Conservation (phyloP, 2,888 invertebrate genomes). For the Lathronympha strigana region DNA sequence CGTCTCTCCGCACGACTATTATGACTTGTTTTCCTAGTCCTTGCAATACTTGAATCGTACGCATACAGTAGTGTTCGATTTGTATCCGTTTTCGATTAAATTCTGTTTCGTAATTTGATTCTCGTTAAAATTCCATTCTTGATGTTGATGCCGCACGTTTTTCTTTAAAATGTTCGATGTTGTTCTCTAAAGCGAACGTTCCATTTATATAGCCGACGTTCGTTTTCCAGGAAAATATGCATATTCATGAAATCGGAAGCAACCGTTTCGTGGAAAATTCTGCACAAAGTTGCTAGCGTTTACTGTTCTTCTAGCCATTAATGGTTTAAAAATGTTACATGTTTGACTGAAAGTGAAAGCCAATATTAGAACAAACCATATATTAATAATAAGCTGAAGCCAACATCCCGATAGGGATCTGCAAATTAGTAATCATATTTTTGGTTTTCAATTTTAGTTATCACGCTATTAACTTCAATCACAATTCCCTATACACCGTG, state of each 20-base stretch:
- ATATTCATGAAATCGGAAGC: conserved; percentile 41
- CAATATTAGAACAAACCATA: not conserved
- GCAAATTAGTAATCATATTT: no score
- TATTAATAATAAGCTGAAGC: no score
- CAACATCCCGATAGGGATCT: no score
- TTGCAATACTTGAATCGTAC: not conserved
- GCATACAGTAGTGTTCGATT: not conserved
- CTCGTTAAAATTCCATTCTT: conserved; percentile 39
- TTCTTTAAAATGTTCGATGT: conserved; percentile 32
- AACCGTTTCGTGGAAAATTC: conserved; percentile 36
- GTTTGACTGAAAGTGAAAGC: not conserved
- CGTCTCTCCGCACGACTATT: not conserved
- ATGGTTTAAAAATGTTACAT: conserved; percentile 9
- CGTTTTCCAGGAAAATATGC: conserved; percentile 39
- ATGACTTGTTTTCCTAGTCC: not conserved
- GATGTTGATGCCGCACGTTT: conserved; percentile 22
- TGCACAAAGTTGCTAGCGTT: conserved; percentile 30
- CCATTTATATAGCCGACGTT: conserved; percentile 37
- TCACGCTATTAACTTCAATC: no score
- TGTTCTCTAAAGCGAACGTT: conserved; percentile 33
- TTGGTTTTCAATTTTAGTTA: no score
- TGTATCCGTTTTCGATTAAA: conserved; percentile 21
- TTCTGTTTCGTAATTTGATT: conserved; percentile 32
- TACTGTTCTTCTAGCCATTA: conserved; percentile 33
- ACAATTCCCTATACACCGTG: no score